A percentile compares a stretch with the other conserved stretches of the same genome.
These are phyloP conservation scores for Hyles euphorbiae DNA, from an alignment of 1,140 invertebrate genomes.

Conservation along the genomic window DNA sequence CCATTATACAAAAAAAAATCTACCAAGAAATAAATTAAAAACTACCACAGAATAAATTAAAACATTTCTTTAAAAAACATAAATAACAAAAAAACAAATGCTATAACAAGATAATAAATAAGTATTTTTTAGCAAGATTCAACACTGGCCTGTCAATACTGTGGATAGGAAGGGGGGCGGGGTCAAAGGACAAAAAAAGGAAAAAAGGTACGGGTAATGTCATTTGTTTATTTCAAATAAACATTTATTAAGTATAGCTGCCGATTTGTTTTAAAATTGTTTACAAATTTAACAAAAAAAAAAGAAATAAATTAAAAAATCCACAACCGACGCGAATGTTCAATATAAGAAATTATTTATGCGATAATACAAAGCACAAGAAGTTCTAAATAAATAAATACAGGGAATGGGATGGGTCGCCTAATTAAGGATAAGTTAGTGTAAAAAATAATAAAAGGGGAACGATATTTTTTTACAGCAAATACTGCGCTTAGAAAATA, in stretches of 20 bases:
- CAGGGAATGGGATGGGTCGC: conserved; percentile 50
- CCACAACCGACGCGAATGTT: conserved; percentile 48
- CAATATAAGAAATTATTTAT: conserved; percentile 18
- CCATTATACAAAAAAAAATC: conserved; percentile 38
- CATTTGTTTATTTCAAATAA: conserved; percentile 72
- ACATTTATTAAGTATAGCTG: conserved; percentile 65
- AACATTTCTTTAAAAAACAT: conserved; percentile 61
- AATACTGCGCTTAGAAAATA: no score
- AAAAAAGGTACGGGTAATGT: conserved; percentile 39
- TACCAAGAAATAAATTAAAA: conserved; percentile 70
- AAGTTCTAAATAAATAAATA: conserved; percentile 65
- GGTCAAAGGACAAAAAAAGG: conserved; percentile 20
- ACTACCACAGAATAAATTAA: conserved; percentile 71
- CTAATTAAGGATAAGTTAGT: conserved; percentile 46
- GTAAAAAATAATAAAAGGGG: conserved; percentile 5
- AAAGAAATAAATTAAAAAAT: conserved; percentile 43
- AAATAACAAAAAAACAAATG: conserved; percentile 65
- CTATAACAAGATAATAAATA: conserved; percentile 61
- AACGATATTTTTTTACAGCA: no score
- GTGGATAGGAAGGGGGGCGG: conserved; percentile 34
- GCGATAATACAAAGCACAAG: conserved; percentile 68
- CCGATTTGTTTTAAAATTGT: conserved; percentile 63
- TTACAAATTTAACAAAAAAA: conserved; percentile 59
- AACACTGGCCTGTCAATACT: conserved; percentile 75
- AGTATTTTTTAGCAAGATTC: conserved; percentile 55